Conservation (phyloP, 2,113 vertebrate genomes). For the Barnardius zonarius region DNA sequence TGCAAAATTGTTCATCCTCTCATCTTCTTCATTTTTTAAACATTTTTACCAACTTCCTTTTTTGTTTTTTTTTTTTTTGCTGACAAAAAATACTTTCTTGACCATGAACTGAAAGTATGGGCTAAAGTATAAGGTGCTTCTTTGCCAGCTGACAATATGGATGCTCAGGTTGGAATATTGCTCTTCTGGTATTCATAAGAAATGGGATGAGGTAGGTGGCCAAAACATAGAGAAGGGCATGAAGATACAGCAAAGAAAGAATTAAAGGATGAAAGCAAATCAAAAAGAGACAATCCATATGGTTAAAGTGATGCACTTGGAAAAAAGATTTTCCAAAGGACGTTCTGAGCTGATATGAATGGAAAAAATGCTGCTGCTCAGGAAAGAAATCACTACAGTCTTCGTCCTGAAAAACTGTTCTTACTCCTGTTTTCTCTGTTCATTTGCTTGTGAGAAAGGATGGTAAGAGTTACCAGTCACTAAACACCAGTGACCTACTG, state of each 20-base stretch:
- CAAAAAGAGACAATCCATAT: neutral
- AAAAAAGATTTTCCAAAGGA: neutral
- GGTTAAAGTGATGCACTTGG: neutral
- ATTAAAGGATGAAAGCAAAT: neutral
- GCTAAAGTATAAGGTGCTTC: neutral
- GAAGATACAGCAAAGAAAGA: neutral
- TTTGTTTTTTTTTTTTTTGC: neutral
- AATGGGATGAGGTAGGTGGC: neutral
- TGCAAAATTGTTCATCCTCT: neutral
- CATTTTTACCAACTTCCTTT: neutral
- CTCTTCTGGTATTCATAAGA: neutral
- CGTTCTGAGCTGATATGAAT: neutral
- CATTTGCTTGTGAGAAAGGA: neutral
- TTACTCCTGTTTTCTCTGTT: neutral
- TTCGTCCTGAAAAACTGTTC: neutral
- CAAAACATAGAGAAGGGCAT: neutral
- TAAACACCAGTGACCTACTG: conserved; percentile 23
- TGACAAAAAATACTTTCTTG: neutral
- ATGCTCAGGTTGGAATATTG: neutral
- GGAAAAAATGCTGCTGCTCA: neutral
- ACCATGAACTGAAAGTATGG: neutral
- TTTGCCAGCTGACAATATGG: neutral
- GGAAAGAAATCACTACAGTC: neutral
- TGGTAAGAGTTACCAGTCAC: neutral
- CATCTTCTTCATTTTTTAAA: neutral